Conservation (phyloP, 1,140 invertebrate genomes). For the Drosophila rufa region DNA sequence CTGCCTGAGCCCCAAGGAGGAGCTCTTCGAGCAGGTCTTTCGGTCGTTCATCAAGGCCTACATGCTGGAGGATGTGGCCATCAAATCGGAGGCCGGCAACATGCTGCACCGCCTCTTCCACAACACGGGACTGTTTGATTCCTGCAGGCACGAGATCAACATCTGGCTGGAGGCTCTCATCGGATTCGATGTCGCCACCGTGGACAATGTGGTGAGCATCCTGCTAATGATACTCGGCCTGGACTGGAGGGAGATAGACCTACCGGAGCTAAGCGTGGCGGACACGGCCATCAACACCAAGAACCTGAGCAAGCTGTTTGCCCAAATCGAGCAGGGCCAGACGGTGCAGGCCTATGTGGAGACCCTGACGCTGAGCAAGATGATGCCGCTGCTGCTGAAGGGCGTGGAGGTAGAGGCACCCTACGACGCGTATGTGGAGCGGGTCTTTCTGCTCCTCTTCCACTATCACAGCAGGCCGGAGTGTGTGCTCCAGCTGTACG, state of each 20-base stretch:
- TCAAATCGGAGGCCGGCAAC: constrained; percentile 68
- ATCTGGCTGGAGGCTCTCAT: constrained; percentile 88
- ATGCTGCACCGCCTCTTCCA: constrained; percentile 87
- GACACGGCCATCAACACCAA: constrained; percentile 42
- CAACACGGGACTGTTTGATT: constrained; percentile 88
- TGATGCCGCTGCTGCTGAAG: constrained; percentile 71
- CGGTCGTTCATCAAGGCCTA: constrained; percentile 86
- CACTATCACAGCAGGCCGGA: constrained; percentile 75
- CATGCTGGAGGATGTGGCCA: constrained; percentile 84
- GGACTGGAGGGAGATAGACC: constrained; percentile 50
- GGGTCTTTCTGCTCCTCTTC: constrained; percentile 72
- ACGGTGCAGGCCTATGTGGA: constrained; percentile 81
- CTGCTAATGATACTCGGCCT: constrained; percentile 59
- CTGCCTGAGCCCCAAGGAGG: constrained; percentile 86
- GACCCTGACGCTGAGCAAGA: constrained; percentile 67
- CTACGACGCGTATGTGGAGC: constrained; percentile 72
- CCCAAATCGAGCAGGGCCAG: constrained; percentile 75
- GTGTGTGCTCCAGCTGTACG: constrained; percentile 64
- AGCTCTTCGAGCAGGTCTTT: constrained; percentile 87
- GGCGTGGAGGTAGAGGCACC: constrained; percentile 61
- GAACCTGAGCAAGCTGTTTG: constrained; percentile 70
- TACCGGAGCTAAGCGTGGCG: constrained; percentile 36
- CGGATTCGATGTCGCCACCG: constrained; percentile 59
- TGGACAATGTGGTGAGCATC: constrained; percentile 62
- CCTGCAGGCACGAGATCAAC: constrained; percentile 87